Conservation (phyloP, 2,797 vertebrate species). For the Thripadectes ignobilis region DNA sequence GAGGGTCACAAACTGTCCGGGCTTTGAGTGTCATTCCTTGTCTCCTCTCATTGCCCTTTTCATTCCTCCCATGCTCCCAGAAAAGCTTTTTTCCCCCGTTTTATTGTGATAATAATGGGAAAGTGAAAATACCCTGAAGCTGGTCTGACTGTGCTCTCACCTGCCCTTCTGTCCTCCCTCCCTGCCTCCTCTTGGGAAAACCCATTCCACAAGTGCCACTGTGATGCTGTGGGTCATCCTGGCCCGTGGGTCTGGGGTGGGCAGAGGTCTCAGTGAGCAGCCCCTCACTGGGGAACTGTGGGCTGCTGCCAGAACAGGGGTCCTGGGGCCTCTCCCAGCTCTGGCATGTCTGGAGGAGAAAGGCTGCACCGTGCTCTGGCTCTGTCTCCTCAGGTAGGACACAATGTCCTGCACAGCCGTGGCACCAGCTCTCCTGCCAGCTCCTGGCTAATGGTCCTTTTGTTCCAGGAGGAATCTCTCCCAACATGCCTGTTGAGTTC, state of each 20-base stretch:
- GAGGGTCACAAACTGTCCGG: too few relatives aligned
- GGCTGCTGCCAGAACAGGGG: not conserved
- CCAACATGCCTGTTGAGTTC: not conserved
- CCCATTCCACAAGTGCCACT: fast-evolving
- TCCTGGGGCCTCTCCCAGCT: not conserved
- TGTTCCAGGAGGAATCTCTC: not conserved
- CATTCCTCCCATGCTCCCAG: fast-evolving
- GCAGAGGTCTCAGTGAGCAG: not conserved
- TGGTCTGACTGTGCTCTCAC: not conserved
- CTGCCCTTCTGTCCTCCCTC: not conserved
- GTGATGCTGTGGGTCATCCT: fast-evolving
- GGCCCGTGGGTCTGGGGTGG: not conserved
- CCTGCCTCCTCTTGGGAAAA: not conserved
- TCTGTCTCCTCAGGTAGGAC: not conserved
- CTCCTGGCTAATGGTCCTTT: not conserved
- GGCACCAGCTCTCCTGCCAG: fast-evolving
- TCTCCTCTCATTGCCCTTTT: not conserved
- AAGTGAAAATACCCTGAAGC: not conserved
- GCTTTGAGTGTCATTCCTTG: not conserved
- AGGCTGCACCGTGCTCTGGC: not conserved
- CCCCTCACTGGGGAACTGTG: not conserved
- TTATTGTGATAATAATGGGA: not conserved
- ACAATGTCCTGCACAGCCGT: not conserved
- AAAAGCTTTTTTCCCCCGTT: not conserved
- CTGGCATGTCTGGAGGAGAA: not conserved